These are phyloP conservation scores for Carapus acus DNA, from an alignment of 2,797 vertebrate genomes.

Conservation along the genomic window DNA sequence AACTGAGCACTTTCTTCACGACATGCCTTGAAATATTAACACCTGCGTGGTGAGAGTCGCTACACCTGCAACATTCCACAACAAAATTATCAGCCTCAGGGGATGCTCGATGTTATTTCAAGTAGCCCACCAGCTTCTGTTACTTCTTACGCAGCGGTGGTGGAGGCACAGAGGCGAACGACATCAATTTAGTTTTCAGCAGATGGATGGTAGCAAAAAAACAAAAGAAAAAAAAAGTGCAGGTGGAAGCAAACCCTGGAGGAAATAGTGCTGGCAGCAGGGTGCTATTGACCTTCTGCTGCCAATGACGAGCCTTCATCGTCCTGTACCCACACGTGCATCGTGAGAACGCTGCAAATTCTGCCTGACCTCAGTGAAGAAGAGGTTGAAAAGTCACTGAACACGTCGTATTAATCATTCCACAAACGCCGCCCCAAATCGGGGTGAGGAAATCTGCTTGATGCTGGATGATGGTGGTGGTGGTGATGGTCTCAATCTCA, in stretches of 20 bases:
- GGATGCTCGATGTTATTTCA: constrained; percentile 19
- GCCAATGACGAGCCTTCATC: neutral
- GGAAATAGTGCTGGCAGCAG: constrained; percentile 31
- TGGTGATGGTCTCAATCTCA: constrained; percentile 37
- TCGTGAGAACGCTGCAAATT: constrained; percentile 6
- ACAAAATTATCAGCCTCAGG: constrained; percentile 8
- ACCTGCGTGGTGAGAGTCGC: too few relatives aligned
- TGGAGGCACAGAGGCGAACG: constrained; percentile 9
- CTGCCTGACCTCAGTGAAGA: too few relatives aligned
- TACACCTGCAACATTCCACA: constrained; percentile 9
- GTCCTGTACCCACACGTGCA: constrained; percentile 5
- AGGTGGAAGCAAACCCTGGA: constrained; percentile 42
- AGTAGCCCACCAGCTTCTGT: constrained; percentile 36
- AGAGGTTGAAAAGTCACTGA: neutral
- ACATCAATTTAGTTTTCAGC: constrained; percentile 24
- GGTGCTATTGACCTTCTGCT: constrained; percentile 14
- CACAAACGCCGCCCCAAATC: constrained; percentile 12
- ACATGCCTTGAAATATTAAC: too few relatives aligned
- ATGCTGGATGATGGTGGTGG: constrained; percentile 48
- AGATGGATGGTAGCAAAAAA: neutral
- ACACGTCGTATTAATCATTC: constrained; percentile 3
- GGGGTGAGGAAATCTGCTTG: constrained; percentile 15
- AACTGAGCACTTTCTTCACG: too few relatives aligned
- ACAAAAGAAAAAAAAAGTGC: constrained; percentile 22
- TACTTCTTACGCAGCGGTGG: constrained; percentile 23